These are phyloP conservation scores for Panopea generosa DNA, from an alignment of 2,888 invertebrate species.

Conservation along the genomic window DNA sequence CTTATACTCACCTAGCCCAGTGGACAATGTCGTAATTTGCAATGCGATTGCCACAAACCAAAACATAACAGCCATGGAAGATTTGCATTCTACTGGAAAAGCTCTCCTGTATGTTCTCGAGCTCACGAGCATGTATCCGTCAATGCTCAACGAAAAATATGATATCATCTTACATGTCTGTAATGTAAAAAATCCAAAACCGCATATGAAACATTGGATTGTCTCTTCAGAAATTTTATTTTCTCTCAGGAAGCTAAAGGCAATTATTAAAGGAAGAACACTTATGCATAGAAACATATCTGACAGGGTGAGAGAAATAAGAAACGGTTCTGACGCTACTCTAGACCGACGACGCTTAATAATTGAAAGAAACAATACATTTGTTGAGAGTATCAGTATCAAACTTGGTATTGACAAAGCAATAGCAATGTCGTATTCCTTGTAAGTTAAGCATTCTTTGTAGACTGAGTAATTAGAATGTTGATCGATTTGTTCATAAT, in stretches of 20 bases:
- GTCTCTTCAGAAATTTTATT: not conserved
- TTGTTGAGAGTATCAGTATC: not conserved
- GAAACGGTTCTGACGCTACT: constrained; percentile 1
- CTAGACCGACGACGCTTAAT: not conserved
- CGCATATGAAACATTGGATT: not conserved
- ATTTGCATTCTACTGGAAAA: not conserved
- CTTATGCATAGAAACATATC: not conserved
- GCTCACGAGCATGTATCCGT: not conserved
- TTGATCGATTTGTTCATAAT: too few species aligned
- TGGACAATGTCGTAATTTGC: not conserved
- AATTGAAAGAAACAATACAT: not conserved
- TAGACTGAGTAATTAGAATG: not conserved
- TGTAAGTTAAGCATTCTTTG: not conserved
- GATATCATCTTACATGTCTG: not conserved
- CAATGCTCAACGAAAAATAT: not conserved
- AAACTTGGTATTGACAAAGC: not conserved
- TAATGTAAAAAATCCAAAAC: not conserved
- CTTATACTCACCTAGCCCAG: not conserved
- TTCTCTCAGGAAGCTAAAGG: not conserved
- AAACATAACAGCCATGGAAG: not conserved
- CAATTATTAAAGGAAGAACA: not conserved
- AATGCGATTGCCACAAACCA: constrained; percentile 2
- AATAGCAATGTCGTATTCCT: not conserved
- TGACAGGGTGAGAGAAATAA: not conserved
- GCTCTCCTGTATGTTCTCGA: constrained; percentile 2